These are phyloP conservation scores for Leistus spinibarbis DNA, from an alignment of 2,888 invertebrate species.

Conservation along the genomic window DNA sequence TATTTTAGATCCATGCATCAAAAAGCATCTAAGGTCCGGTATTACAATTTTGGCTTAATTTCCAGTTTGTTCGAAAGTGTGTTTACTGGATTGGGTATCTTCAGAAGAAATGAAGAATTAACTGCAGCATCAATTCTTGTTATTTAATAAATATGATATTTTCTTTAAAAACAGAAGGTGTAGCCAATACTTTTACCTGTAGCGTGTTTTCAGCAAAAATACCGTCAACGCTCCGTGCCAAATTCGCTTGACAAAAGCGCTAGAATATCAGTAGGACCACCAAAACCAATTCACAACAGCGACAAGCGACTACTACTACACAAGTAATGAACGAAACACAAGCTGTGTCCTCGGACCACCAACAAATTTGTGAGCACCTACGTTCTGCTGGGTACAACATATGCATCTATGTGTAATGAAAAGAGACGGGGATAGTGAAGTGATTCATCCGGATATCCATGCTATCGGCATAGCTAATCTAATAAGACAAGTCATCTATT, in stretches of 20 bases:
- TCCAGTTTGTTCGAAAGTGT: too few relatives aligned
- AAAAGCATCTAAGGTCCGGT: too few relatives aligned
- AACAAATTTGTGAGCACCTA: not conserved
- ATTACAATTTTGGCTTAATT: too few relatives aligned
- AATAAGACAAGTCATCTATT: conserved; percentile 51
- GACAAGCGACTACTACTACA: not conserved
- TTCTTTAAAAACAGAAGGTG: too few relatives aligned
- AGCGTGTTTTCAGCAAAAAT: not conserved
- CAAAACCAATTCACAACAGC: not conserved
- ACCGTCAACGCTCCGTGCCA: not conserved
- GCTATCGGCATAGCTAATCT: conserved; percentile 47
- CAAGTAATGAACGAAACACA: not conserved
- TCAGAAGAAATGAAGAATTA: too few relatives aligned
- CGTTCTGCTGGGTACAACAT: not conserved
- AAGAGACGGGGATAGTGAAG: not conserved
- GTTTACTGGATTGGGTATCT: too few relatives aligned
- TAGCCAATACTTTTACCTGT: too few relatives aligned
- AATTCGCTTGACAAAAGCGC: conserved; percentile 6
- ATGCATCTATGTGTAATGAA: not conserved
- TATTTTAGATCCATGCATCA: too few relatives aligned
- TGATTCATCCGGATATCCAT: conserved; percentile 13
- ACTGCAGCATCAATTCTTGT: too few relatives aligned
- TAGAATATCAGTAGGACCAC: not conserved
- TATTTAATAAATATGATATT: too few relatives aligned
- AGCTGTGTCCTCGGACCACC: not conserved